phyloP scores from a whole-genome alignment of 1,140 invertebrate species.

The Telenomus remus region DNA sequence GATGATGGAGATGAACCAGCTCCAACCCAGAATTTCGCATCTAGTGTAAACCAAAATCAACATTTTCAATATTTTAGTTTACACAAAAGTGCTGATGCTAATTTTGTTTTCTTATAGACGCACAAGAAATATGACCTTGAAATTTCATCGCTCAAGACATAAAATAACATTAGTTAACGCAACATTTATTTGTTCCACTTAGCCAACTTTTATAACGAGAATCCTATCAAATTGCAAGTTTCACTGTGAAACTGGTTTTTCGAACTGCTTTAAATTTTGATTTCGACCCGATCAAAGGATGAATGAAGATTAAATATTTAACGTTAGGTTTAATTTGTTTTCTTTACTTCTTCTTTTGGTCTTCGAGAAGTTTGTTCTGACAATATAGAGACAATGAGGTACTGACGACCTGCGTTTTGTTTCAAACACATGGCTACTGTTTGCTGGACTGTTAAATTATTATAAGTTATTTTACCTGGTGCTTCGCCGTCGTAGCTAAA shows the following conservation, averaged over 20 bases:
- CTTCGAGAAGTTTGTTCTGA: too few relatives aligned
- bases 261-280: not conserved
- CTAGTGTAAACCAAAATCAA: constrained; percentile 74
- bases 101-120: too few relatives aligned
- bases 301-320: too few relatives aligned
- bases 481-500: constrained; percentile 93
- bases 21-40: constrained; percentile 94
- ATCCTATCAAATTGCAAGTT: constrained; percentile 7
- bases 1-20: constrained; percentile 84
- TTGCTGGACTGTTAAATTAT: constrained; percentile 18
- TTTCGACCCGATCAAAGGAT: too few relatives aligned
- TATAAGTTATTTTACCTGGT: constrained; percentile 80
- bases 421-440: not conserved
- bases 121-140: too few relatives aligned
- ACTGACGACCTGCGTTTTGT: not conserved
- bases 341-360: too few relatives aligned
- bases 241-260: constrained; percentile 4
- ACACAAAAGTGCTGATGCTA: too few relatives aligned
- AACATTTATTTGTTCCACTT: constrained; percentile 18
- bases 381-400: too few relatives aligned
- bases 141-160: constrained; percentile 2
- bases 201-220: constrained; percentile 6
- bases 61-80: too few relatives aligned
- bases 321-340: too few relatives aligned
- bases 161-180: constrained; percentile 13